These are phyloP conservation scores for Sarcophaga variegata DNA, from an alignment of 2,888 invertebrate species.

Conservation along the genomic window DNA sequence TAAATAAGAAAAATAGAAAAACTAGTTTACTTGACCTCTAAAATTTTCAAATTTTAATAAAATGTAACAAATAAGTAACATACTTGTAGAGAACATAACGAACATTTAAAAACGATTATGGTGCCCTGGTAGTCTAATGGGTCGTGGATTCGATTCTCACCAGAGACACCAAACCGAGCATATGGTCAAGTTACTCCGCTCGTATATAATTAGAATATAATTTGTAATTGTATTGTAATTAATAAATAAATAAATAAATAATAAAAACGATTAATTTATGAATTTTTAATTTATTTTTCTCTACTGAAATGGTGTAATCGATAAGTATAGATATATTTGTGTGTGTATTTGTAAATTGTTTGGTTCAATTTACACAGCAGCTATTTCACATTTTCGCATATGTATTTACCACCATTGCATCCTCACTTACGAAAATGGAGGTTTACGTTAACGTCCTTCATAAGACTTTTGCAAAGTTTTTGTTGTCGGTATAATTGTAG, in stretches of 20 bases:
- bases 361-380: neutral
- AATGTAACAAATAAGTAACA: neutral
- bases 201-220: no score
- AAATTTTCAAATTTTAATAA: no score
- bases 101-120: neutral
- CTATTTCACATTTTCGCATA: neutral
- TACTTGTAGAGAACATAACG: no score
- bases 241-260: no score
- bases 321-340: neutral
- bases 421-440: neutral
- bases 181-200: no score
- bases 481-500: neutral
- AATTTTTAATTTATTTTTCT: neutral
- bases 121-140: no score
- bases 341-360: neutral
- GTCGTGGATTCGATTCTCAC: no score
- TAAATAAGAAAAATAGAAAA: no score
- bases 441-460: slow-evolving; percentile 59
- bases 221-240: no score
- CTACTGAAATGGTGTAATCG: neutral
- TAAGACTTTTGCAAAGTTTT: slow-evolving; percentile 30
- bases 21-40: no score
- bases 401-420: neutral
- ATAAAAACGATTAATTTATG: neutral
- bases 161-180: no score